phyloP scores from a whole-genome alignment of 2,888 invertebrate genomes.

The Ophion ellenae region DNA sequence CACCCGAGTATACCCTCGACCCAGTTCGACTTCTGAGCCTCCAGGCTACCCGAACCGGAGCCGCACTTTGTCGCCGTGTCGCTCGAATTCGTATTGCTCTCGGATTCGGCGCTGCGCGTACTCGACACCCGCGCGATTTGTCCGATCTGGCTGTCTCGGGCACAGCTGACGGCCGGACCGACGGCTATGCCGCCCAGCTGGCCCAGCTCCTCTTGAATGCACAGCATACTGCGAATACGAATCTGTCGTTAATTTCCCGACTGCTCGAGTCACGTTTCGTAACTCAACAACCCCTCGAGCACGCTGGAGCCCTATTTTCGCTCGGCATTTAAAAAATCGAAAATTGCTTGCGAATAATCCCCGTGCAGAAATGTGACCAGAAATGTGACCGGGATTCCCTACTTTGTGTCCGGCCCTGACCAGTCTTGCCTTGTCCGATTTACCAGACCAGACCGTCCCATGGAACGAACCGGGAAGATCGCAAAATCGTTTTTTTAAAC shows the following conservation, averaged over 20 bases:
- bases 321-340: too few species aligned
- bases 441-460: too few species aligned
- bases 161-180: constrained; percentile 75
- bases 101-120: constrained; percentile 74
- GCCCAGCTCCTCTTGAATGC: constrained; percentile 87
- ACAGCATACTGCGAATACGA: constrained; percentile 85
- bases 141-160: constrained; percentile 69
- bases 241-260: not conserved
- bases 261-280: too few species aligned
- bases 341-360: too few species aligned
- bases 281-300: too few species aligned
- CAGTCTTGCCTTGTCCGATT: too few species aligned
- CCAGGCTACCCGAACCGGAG: constrained; percentile 77
- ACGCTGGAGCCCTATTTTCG: too few species aligned
- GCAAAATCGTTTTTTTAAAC: too few species aligned
- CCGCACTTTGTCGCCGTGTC: constrained; percentile 79
- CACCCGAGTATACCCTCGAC: constrained; percentile 94
- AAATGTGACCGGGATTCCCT: too few species aligned
- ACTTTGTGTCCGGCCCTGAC: too few species aligned
- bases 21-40: constrained; percentile 88
- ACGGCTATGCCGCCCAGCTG: constrained; percentile 84
- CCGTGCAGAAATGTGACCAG: too few species aligned
- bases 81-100: constrained; percentile 77
- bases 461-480: too few species aligned
- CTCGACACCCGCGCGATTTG: constrained; percentile 76